phyloP scores from a whole-genome alignment of 2,113 vertebrate species.

The Lophotis ruficrista region DNA sequence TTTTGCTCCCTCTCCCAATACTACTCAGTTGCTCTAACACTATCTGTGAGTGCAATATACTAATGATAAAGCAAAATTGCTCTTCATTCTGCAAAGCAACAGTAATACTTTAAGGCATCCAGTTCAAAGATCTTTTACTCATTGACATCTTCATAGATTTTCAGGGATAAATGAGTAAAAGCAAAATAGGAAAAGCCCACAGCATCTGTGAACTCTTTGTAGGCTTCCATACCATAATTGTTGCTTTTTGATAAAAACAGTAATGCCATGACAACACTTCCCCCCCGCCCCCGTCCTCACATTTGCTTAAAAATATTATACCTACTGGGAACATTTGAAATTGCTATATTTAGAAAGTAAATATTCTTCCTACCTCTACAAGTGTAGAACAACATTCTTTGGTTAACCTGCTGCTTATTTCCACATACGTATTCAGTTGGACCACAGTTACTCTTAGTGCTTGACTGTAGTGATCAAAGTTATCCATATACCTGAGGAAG shows the following conservation, averaged over 20 bases:
- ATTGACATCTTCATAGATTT: neutral
- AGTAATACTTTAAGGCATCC: neutral
- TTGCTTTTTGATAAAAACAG: neutral
- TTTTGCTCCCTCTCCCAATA: neutral
- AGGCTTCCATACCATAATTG: neutral
- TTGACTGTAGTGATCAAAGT: neutral
- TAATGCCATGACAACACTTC: neutral
- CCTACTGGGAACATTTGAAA: neutral
- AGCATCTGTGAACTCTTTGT: neutral
- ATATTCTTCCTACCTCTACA: neutral
- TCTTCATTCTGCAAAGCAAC: neutral
- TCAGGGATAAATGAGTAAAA: neutral
- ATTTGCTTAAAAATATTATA: neutral
- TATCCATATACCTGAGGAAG: neutral
- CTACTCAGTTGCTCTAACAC: neutral
- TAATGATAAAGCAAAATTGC: neutral
- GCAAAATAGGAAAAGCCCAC: neutral
- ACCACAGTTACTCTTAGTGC: neutral
- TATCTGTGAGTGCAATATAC: neutral
- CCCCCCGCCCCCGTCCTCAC: no score
- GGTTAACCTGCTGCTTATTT: neutral
- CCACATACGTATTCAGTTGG: neutral
- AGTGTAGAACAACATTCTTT: neutral
- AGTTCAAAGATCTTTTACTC: neutral
- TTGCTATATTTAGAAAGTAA: neutral